Conservation (phyloP, 2,113 vertebrate species). For the Andinoacara biseriatus region DNA sequence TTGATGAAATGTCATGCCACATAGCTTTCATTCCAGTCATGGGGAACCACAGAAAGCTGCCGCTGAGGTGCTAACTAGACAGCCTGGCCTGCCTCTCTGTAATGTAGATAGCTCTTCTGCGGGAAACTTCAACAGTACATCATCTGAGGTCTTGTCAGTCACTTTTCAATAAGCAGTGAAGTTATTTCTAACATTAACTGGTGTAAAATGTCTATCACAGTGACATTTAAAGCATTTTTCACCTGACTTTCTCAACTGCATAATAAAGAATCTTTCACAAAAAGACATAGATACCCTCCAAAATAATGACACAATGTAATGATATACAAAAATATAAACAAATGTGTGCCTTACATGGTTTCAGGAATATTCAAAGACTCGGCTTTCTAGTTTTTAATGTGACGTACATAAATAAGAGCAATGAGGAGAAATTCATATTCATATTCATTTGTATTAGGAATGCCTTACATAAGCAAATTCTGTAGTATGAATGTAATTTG, state of each 20-base stretch:
- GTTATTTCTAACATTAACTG: slow-evolving; percentile 5
- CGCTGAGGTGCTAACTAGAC: slow-evolving; percentile 74
- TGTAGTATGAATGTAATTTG: background rate
- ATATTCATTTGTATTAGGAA: background rate
- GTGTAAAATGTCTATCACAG: background rate
- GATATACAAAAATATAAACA: background rate
- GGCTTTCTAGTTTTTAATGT: background rate
- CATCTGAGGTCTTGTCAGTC: slow-evolving; percentile 46
- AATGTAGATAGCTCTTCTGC: slow-evolving; percentile 35
- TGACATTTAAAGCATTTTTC: background rate
- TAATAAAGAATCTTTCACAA: background rate
- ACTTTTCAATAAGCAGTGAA: slow-evolving; percentile 56
- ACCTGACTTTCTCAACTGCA: background rate
- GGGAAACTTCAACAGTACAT: slow-evolving; percentile 52
- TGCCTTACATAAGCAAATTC: slow-evolving; percentile 1
- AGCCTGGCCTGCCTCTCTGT: slow-evolving; percentile 45
- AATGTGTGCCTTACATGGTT: background rate
- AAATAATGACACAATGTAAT: background rate
- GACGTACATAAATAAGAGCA: background rate
- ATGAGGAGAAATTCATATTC: background rate
- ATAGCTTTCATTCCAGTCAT: slow-evolving; percentile 77
- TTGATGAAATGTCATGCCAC: slow-evolving; percentile 79
- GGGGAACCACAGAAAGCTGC: slow-evolving; percentile 56
- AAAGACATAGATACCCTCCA: background rate
- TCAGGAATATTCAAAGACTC: background rate